A percentile compares a stretch with the other conserved stretches of the same genome.
Conservation (phyloP, 2,113 vertebrate species). For the human (Homo sapiens) region DNA sequence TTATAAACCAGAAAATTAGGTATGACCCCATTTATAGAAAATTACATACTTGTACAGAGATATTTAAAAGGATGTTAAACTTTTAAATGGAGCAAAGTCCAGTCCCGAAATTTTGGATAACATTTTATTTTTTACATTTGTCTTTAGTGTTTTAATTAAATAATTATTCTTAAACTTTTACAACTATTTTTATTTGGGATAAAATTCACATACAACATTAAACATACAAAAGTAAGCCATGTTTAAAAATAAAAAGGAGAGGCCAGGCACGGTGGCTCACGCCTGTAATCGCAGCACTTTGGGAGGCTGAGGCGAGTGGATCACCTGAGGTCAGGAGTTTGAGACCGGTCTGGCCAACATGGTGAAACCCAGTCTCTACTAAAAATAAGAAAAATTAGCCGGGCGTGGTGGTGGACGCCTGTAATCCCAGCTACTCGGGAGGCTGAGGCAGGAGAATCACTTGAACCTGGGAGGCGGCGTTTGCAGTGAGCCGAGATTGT, state of each 20-base stretch:
- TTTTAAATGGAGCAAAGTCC: background rate
- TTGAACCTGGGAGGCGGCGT: too few relatives aligned
- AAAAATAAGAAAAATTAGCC: too few relatives aligned
- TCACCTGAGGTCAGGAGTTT: too few relatives aligned
- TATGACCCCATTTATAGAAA: background rate
- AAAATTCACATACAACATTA: background rate
- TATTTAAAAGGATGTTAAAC: background rate
- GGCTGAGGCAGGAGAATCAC: too few relatives aligned
- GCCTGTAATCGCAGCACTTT: too few relatives aligned
- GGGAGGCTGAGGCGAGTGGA: too few relatives aligned
- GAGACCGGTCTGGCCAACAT: too few relatives aligned
- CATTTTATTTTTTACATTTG: background rate
- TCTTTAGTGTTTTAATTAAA: conserved; percentile 13
- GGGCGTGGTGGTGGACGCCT: too few relatives aligned
- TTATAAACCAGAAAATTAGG: conserved; percentile 41
- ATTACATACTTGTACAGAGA: background rate
- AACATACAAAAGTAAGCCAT: conserved; percentile 7
- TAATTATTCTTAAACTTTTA: background rate
- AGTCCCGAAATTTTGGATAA: background rate
- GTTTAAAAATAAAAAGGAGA: conserved; percentile 24
- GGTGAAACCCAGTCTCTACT: too few relatives aligned
- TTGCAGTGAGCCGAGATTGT: too few relatives aligned
- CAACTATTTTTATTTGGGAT: background rate
- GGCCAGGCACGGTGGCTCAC: too few relatives aligned
- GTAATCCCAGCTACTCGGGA: too few relatives aligned